Conservation (phyloP, 2,888 invertebrate genomes). For the Nematopogon swammerdamellus region DNA sequence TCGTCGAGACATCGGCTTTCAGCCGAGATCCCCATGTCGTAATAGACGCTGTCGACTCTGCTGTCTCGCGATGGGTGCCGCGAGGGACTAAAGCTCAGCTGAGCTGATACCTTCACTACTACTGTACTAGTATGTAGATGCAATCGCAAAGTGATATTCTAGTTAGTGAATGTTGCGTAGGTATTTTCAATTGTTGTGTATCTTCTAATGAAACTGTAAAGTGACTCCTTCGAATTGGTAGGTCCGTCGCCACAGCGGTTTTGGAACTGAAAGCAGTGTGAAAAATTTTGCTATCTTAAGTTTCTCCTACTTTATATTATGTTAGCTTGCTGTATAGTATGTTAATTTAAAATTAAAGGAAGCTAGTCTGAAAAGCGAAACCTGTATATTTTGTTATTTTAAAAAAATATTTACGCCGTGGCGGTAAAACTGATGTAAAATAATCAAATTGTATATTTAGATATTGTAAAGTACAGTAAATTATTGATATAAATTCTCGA, state of each 20-base stretch:
- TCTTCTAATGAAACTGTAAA: too few relatives aligned
- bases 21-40: conserved; percentile 51
- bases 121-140: neutral
- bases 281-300: too few relatives aligned
- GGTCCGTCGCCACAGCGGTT: too few relatives aligned
- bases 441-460: too few relatives aligned
- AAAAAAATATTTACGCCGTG: neutral
- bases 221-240: too few relatives aligned
- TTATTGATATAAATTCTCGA: too few relatives aligned
- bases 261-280: too few relatives aligned
- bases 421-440: too few relatives aligned
- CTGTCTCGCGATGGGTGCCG: neutral
- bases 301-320: too few relatives aligned
- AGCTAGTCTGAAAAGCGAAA: neutral
- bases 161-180: neutral
- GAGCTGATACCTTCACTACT: neutral
- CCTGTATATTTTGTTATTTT: neutral
- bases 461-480: too few relatives aligned
- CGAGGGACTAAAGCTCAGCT: neutral
- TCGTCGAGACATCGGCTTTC: conserved; percentile 49
- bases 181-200: neutral
- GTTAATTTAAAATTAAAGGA: neutral
- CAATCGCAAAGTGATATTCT: neutral
- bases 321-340: too few relatives aligned
- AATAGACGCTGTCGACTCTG: neutral